phyloP scores from a whole-genome alignment of 2,797 vertebrate genomes.

The Xerus rutilus region DNA sequence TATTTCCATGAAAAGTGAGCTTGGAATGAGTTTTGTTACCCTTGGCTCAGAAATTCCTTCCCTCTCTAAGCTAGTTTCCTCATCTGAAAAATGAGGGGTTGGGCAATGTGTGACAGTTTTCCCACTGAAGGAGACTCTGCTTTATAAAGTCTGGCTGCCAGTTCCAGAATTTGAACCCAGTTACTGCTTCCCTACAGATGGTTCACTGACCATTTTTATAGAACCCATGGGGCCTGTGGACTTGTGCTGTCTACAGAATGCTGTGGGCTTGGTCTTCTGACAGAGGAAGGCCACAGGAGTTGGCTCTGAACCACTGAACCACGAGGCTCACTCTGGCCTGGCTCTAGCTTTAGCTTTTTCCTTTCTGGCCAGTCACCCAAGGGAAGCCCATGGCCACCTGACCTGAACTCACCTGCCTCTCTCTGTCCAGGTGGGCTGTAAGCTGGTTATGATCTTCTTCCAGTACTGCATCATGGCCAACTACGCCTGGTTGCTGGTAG shows the following conservation, averaged over 20 bases:
- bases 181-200: neutral
- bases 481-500: conserved; percentile 97
- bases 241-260: neutral
- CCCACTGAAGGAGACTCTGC: neutral
- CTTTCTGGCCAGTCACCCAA: neutral
- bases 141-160: neutral
- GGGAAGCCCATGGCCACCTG: neutral
- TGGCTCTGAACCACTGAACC: neutral
- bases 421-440: conserved; percentile 92
- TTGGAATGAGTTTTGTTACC: neutral
- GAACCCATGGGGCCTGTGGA: neutral
- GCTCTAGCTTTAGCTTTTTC: neutral
- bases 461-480: conserved; percentile 98
- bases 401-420: neutral
- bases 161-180: neutral
- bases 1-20: neutral
- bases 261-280: neutral
- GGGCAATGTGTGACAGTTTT: neutral
- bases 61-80: neutral
- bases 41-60: neutral
- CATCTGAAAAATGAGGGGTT: neutral
- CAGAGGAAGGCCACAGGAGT: neutral
- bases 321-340: neutral
- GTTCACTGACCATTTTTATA: neutral
- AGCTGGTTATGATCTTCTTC: conserved; percentile 94